These are phyloP conservation scores for Acrocephalus scirpaceus DNA, from an alignment of 2,797 vertebrate genomes.

Conservation along the genomic window DNA sequence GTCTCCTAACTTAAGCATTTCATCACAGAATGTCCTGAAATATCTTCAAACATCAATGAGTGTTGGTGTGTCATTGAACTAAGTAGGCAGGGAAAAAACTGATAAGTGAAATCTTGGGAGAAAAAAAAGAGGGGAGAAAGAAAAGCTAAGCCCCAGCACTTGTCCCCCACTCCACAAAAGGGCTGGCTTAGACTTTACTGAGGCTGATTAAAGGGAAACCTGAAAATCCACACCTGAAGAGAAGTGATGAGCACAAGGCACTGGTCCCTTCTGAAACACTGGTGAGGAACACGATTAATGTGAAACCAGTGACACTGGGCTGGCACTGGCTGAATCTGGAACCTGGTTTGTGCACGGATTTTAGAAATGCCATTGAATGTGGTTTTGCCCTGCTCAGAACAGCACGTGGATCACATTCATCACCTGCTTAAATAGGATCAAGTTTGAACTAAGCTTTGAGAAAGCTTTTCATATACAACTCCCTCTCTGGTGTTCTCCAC, in stretches of 20 bases:
- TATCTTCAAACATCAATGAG: background rate
- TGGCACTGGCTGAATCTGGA: background rate
- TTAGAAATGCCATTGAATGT: background rate
- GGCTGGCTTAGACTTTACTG: background rate
- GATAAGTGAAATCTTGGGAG: background rate
- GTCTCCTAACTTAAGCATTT: slow-evolving; percentile 26
- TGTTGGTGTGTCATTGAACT: background rate
- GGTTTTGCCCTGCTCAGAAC: slow-evolving; percentile 14
- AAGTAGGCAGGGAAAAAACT: background rate
- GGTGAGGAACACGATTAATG: background rate
- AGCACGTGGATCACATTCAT: slow-evolving; percentile 8
- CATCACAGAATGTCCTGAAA: slow-evolving; percentile 27
- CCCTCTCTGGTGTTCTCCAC: background rate
- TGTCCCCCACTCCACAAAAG: background rate
- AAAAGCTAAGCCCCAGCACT: background rate
- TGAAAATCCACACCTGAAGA: background rate
- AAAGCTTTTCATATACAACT: background rate
- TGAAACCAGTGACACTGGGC: background rate
- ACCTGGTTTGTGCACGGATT: background rate
- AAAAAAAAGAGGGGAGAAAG: background rate
- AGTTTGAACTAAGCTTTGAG: slow-evolving; percentile 18
- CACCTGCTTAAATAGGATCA: slow-evolving; percentile 37
- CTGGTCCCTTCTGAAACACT: background rate
- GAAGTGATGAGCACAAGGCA: background rate
- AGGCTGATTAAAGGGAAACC: slow-evolving; percentile 5